Evolutionary conservation across 2,888 invertebrate genomes (phyloP).

Genomic region (Chironomus tentans): DNA sequence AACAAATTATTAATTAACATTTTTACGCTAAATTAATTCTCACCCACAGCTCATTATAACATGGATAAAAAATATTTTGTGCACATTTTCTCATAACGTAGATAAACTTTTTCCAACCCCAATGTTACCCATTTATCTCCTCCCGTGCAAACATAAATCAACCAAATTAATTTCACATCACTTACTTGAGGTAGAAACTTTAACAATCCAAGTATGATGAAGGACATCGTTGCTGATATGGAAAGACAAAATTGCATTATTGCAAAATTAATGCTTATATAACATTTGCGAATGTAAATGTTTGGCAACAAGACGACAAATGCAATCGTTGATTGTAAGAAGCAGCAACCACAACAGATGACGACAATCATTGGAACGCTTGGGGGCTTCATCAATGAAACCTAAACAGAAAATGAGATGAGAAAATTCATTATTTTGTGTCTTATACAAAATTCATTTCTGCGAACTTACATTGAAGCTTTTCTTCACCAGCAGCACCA

Average conservation of each 20-base stretch:
- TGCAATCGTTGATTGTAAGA: slow-evolving; percentile 41
- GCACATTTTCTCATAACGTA: too few species aligned
- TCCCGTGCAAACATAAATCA: too few species aligned
- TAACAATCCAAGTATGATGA: slow-evolving; percentile 45
- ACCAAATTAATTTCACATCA: slow-evolving; percentile 26
- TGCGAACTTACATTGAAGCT: slow-evolving; percentile 43
- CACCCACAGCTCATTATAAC: too few species aligned
- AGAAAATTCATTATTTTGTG: too few species aligned
- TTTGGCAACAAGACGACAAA: slow-evolving; percentile 41
- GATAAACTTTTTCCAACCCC: too few species aligned
- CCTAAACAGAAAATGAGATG: slow-evolving; percentile 31
- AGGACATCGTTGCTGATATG: slow-evolving; percentile 60
- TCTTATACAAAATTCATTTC: too few species aligned
- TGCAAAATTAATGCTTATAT: slow-evolving; percentile 53
- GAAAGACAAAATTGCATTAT: slow-evolving; percentile 62
- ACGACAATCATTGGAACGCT: slow-evolving; percentile 40
- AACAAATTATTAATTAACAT: too few species aligned
- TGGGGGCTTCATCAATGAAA: slow-evolving; percentile 32
- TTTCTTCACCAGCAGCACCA: slow-evolving; percentile 51
- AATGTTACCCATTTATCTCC: too few species aligned
- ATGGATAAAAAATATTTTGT: too few species aligned
- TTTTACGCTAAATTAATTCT: too few species aligned
- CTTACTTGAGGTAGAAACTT: slow-evolving; percentile 45
- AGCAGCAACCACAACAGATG: slow-evolving; percentile 41
- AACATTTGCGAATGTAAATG: slow-evolving; percentile 43